Conservation (phyloP, 2,888 invertebrate genomes). For the Leucophenga montana region DNA sequence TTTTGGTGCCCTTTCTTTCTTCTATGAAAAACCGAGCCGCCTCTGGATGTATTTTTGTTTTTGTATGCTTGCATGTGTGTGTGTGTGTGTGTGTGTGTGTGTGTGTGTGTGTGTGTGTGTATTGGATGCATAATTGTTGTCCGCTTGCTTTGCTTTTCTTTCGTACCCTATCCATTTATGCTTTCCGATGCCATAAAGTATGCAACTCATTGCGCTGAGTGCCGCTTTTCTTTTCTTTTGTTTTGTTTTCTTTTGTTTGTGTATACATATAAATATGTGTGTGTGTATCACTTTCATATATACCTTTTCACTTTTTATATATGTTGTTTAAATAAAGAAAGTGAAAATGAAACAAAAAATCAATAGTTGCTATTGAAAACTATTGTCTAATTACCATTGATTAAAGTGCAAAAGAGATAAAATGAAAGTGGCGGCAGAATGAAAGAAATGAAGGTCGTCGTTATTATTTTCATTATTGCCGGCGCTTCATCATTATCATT, state of each 20-base stretch:
- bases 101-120: constrained; percentile 16
- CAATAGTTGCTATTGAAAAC: not conserved
- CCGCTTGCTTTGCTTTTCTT: constrained; percentile 1
- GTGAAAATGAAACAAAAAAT: constrained; percentile 5
- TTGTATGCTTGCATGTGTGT: not conserved
- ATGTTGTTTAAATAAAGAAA: not conserved
- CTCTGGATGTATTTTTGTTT: not conserved
- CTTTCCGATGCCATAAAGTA: constrained; percentile 30
- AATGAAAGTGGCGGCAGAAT: too few species aligned
- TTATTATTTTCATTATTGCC: too few species aligned
- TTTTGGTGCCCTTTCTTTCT: too few species aligned
- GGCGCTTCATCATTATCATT: too few species aligned
- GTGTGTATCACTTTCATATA: not conserved
- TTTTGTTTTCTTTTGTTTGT: not conserved
- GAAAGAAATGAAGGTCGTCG: too few species aligned
- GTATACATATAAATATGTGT: too few species aligned
- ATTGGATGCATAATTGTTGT: constrained; percentile 43
- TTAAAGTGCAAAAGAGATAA: constrained; percentile 27
- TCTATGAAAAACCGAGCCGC: too few species aligned
- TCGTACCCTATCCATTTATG: not conserved
- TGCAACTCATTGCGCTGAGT: constrained; percentile 35
- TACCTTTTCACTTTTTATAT: not conserved
- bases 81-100: not conserved
- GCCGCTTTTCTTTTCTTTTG: not conserved
- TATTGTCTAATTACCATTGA: constrained; percentile 23